phyloP scores from a whole-genome alignment of 1,140 invertebrate genomes.

The Drosophila paulistorum region DNA sequence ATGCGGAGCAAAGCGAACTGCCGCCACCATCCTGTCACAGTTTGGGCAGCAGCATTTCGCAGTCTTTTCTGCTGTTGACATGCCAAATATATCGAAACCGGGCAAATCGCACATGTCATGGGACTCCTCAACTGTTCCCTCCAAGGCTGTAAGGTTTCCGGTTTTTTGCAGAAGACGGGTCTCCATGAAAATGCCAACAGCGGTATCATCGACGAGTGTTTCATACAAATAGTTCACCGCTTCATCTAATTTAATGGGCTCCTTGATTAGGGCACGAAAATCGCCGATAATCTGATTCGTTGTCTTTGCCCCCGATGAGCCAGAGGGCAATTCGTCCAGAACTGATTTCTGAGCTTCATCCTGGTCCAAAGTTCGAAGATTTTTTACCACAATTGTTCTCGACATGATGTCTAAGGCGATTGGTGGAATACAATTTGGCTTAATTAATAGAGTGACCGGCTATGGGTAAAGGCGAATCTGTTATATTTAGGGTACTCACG shows the following conservation, averaged over 20 bases:
- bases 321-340: background rate
- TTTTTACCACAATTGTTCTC: background rate
- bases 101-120: conserved; percentile 89
- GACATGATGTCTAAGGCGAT: conserved; percentile 5
- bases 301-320: conserved; percentile 9
- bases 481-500: background rate
- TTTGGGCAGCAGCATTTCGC: conserved; percentile 92
- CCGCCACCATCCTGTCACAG: conserved; percentile 92
- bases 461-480: background rate
- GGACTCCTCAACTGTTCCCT: conserved; percentile 87
- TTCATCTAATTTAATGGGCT: conserved; percentile 84
- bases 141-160: conserved; percentile 87
- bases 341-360: no score
- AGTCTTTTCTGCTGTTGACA: conserved; percentile 91
- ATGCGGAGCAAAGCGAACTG: conserved; percentile 93
- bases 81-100: conserved; percentile 93
- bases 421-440: background rate
- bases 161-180: conserved; percentile 90
- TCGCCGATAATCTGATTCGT: conserved; percentile 52
- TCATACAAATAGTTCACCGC: conserved; percentile 88
- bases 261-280: conserved; percentile 84
- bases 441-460: background rate
- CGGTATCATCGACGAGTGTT: conserved; percentile 89
- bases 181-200: conserved; percentile 90
- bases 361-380: background rate